Evolutionary conservation across 2,113 vertebrate genomes (phyloP).

Genomic region (Rhea pennata): DNA sequence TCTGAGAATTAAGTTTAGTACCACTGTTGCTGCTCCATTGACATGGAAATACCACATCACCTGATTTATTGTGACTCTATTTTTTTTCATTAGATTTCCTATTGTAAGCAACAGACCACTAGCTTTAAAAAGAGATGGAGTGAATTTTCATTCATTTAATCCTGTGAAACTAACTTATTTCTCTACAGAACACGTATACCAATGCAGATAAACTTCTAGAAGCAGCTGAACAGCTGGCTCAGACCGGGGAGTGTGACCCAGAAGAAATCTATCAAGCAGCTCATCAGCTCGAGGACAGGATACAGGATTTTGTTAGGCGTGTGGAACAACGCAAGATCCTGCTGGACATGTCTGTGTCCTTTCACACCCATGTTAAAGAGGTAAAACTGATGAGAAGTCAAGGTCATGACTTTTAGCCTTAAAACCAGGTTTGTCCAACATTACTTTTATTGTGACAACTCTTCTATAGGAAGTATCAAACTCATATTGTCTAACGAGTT

Average conservation of each 20-base stretch:
- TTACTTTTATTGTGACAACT: background rate
- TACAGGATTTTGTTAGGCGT: conserved; percentile 97
- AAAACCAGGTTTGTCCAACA: fast-evolving
- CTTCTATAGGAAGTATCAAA: background rate
- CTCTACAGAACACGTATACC: conserved; percentile 92
- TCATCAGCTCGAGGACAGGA: conserved; percentile 95
- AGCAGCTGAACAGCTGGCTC: conserved; percentile 95
- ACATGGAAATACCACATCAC: background rate
- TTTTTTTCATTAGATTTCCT: background rate
- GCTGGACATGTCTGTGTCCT: conserved; percentile 97
- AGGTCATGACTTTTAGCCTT: background rate
- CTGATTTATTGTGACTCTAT: background rate
- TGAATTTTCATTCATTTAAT: background rate
- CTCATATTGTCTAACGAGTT: background rate
- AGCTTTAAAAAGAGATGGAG: background rate
- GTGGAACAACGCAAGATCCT: conserved; percentile 97
- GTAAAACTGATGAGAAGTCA: conserved; percentile 59
- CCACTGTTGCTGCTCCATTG: background rate
- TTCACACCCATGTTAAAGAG: conserved; percentile 98
- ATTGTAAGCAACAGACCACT: background rate
- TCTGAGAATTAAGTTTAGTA: background rate
- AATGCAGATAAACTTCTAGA: conserved; percentile 97
- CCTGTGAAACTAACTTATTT: background rate
- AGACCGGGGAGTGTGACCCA: conserved; percentile 96
- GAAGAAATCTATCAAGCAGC: conserved; percentile 99